Percentiles rank a stretch among this genome's conserved stretches.
phyloP scores from a whole-genome alignment of 1,140 invertebrate genomes.

The Proctacanthus coquilletti region DNA sequence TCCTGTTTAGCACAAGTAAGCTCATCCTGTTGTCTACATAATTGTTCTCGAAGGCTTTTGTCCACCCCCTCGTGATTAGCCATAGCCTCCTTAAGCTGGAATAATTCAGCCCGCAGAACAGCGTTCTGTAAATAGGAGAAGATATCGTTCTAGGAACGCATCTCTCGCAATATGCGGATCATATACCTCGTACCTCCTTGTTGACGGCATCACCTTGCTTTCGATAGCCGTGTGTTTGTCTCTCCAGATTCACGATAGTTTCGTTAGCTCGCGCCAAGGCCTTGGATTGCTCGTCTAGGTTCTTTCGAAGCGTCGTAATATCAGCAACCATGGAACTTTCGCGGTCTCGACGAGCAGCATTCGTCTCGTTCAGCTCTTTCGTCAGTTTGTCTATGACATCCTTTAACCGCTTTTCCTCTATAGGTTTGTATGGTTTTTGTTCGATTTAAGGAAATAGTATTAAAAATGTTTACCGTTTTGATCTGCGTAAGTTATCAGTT shows the following conservation, averaged over 20 bases:
- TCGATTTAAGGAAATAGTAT: no score
- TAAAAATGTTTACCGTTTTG: background rate
- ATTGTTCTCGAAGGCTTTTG: background rate
- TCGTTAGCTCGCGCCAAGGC: background rate
- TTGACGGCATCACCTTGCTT: background rate
- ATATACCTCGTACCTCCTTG: conserved; percentile 3
- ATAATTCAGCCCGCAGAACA: background rate
- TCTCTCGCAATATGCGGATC: background rate
- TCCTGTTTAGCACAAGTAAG: background rate
- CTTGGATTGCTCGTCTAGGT: background rate
- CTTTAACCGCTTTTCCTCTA: background rate
- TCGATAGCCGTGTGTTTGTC: background rate
- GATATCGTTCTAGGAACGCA: no score
- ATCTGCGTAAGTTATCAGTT: background rate
- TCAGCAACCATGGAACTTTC: background rate
- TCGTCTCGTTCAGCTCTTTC: background rate
- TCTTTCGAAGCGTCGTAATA: background rate
- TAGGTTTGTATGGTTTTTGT: background rate
- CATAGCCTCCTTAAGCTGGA: background rate
- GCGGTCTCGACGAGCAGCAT: background rate
- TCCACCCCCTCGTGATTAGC: background rate
- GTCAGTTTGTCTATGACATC: background rate
- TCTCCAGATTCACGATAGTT: background rate
- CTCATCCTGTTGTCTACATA: background rate
- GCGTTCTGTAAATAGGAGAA: background rate